A percentile compares a stretch with the other conserved stretches of the same genome.
Evolutionary conservation across 2,113 vertebrate genomes (phyloP).

Genomic region (Platichthys flesus): DNA sequence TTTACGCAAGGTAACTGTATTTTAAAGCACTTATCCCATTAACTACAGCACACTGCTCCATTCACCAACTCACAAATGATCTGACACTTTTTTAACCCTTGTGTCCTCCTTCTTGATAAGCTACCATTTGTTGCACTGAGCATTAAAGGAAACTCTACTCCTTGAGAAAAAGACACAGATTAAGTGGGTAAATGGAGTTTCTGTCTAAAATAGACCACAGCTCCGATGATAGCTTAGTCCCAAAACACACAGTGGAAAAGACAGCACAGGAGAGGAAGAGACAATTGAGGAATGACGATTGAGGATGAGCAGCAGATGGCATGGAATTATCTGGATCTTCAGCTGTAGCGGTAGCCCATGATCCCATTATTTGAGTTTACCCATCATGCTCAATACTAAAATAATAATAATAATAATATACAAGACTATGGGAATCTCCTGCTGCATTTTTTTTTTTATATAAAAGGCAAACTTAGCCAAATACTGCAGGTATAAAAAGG

Average conservation of each 20-base stretch:
- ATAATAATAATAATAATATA: too few species aligned
- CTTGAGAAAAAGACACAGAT: slow-evolving; percentile 46
- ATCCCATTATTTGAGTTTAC: slow-evolving; percentile 27
- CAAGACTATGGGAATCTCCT: too few species aligned
- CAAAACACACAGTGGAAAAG: slow-evolving; percentile 66
- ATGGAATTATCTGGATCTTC: slow-evolving; percentile 67
- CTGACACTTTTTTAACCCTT: background rate
- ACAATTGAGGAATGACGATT: slow-evolving; percentile 37
- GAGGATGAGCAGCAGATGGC: slow-evolving; percentile 67
- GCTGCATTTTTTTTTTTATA: too few species aligned
- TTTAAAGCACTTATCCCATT: background rate
- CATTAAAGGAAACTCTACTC: slow-evolving; percentile 35
- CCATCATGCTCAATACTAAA: too few species aligned
- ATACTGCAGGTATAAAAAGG: too few species aligned
- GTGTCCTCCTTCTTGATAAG: background rate
- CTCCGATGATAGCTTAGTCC: slow-evolving; percentile 65
- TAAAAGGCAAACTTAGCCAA: too few species aligned
- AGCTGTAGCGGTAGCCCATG: slow-evolving; percentile 38
- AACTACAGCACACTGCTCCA: background rate
- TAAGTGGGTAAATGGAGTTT: slow-evolving; percentile 70
- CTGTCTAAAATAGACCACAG: slow-evolving; percentile 69
- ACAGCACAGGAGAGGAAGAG: slow-evolving; percentile 38
- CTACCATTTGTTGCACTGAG: slow-evolving; percentile 2
- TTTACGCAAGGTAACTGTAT: background rate
- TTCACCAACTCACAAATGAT: slow-evolving; percentile 4